These are phyloP conservation scores for Pedetes capensis DNA, from an alignment of 2,113 vertebrate genomes.

Conservation along the genomic window DNA sequence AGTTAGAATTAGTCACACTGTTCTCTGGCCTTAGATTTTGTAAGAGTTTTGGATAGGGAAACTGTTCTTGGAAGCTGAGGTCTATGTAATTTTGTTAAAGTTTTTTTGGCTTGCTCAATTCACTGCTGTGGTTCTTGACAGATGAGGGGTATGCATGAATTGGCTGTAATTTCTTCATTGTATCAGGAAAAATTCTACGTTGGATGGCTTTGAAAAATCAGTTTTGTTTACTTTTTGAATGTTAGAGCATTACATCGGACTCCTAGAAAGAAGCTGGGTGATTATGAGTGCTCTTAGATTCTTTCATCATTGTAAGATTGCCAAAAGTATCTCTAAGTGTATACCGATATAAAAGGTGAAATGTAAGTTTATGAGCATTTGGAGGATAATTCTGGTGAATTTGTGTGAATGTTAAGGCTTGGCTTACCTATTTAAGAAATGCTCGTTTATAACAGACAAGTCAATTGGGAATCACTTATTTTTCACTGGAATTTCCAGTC, in stretches of 20 bases:
- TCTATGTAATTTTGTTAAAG: constrained; percentile 67
- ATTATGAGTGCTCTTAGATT: background rate
- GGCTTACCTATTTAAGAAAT: background rate
- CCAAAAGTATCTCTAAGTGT: background rate
- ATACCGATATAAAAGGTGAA: background rate
- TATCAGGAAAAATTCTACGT: constrained; percentile 37
- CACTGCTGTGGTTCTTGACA: constrained; percentile 51
- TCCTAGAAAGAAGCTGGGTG: background rate
- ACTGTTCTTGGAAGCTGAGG: constrained; percentile 65
- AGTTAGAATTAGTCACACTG: constrained; percentile 73
- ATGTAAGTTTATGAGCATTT: constrained; percentile 32
- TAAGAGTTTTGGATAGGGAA: constrained; percentile 65
- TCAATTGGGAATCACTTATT: constrained; percentile 19
- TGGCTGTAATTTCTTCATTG: constrained; percentile 58
- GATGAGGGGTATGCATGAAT: constrained; percentile 57
- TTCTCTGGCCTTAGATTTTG: constrained; percentile 69
- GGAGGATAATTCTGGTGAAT: background rate
- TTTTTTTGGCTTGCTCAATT: constrained; percentile 63
- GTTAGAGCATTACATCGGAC: background rate
- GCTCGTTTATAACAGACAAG: constrained; percentile 16
- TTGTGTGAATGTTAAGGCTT: background rate
- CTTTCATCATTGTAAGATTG: background rate
- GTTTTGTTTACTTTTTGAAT: constrained; percentile 39
- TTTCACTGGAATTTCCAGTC: background rate
- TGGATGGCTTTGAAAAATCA: constrained; percentile 31